Base-by-base conservation (phyloP, 2,797 vertebrate species). In the Heterohyrax brucei region DNA sequence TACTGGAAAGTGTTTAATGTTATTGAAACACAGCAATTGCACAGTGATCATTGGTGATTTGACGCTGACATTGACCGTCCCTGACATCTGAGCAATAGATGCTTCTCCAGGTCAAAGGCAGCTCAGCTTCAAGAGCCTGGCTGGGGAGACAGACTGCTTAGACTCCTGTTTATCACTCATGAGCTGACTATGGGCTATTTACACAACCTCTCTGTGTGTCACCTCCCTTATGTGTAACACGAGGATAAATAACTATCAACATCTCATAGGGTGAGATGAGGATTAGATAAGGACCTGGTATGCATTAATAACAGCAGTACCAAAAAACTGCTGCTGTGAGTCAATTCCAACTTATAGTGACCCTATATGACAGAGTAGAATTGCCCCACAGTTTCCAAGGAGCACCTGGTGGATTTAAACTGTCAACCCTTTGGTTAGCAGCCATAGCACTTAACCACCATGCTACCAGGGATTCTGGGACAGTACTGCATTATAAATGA, bases 141-240 rank as follows among this genome's bases (percentile, higher is more conserved):
- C 48, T 56, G 48, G 53, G 9, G 8, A 64, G 3, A 83, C 3
- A 16, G 7, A 30, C 24, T 12, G 4, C 8, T 56, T 46, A 21
- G 88, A 22, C 76, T 92, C 14, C 0, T 19, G 6, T 30, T 59
- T 53, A 30, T 64, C 62, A 56, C 39, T 87, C 44, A 61, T 8
- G 1, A 59, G 81, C 89, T 93, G 86, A 66, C 62, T 64, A 14
- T 44, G 79, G 64, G 26, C 30, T 44, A 85, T 50, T 64, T 61
- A 61, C 18, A 62, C 7, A 87, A 70, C 33, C 33, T 70, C 59
- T 91, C 68, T 89, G 77, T 46, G 56, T 50, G 78, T 84, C 80
- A 56, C 16, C 82, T 56, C 81, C 16, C 18, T 85, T 33, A 68
- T 30, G 76, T 82, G 12, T 48, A 91, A 83, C 82, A 39, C n/a